Percentiles rank a stretch among this genome's conserved stretches.
These are phyloP conservation scores for Helogale parvula DNA, from an alignment of 2,113 vertebrate species.

Conservation along the genomic window DNA sequence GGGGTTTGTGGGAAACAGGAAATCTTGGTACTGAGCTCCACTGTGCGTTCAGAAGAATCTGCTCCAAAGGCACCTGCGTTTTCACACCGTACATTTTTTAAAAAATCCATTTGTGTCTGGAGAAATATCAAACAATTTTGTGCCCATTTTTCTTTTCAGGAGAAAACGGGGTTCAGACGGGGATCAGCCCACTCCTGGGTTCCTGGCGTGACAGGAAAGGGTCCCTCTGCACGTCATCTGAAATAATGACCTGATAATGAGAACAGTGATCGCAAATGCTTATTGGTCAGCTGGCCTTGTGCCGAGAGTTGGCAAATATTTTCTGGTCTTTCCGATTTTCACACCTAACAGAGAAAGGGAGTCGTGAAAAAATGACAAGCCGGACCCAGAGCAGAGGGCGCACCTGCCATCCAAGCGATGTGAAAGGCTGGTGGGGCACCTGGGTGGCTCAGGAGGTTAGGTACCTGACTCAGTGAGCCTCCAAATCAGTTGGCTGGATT, in stretches of 20 bases:
- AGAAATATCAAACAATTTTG: not conserved
- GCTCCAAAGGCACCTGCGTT: not conserved
- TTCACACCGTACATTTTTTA: not conserved
- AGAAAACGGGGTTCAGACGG: not conserved
- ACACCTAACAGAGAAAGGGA: too few relatives aligned
- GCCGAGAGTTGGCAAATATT: not conserved
- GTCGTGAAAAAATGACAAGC: accelerated
- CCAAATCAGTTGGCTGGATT: too few relatives aligned
- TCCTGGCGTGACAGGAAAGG: not conserved
- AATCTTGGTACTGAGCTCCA: not conserved
- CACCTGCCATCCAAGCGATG: not conserved
- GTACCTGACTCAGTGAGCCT: too few relatives aligned
- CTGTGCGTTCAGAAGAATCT: not conserved
- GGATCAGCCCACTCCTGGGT: not conserved
- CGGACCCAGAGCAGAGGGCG: accelerated
- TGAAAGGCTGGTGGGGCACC: not conserved
- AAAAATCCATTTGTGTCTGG: not conserved
- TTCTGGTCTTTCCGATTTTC: not conserved
- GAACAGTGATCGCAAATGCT: not conserved
- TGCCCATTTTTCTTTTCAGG: not conserved
- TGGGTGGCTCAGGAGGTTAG: too few relatives aligned
- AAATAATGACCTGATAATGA: not conserved
- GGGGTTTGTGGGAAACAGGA: not conserved
- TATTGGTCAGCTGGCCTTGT: too few relatives aligned
- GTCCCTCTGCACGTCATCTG: accelerated